Conservation (phyloP, 2,888 invertebrate species). For the Dromius quadrimaculatus region DNA sequence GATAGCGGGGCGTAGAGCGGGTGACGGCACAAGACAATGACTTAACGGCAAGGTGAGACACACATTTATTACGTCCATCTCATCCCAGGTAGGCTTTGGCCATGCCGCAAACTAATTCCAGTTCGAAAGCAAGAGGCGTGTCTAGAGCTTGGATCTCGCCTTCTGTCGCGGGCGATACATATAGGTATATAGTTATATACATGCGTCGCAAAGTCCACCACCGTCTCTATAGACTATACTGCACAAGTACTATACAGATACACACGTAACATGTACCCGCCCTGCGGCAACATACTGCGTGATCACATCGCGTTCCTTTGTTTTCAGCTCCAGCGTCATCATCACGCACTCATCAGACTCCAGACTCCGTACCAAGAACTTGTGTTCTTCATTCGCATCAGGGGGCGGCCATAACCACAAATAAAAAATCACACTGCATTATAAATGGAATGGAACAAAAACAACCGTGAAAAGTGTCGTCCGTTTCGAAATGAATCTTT, state of each 20-base stretch:
- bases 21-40: constrained; percentile 50
- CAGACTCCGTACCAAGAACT: background rate
- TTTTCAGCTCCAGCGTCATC: background rate
- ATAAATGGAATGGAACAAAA: constrained; percentile 19
- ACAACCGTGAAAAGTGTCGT: constrained; percentile 44
- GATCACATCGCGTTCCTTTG: background rate
- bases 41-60: constrained; percentile 53
- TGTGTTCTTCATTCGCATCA: constrained; percentile 6
- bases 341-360: background rate
- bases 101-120: constrained; percentile 62
- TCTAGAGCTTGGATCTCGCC: constrained; percentile 62
- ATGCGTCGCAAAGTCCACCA: background rate
- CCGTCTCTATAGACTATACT: no score
- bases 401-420: constrained; percentile 18
- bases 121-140: constrained; percentile 63
- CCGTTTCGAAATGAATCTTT: constrained; percentile 21
- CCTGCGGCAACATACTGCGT: background rate
- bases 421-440: constrained; percentile 36
- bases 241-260: background rate
- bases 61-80: constrained; percentile 57
- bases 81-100: constrained; percentile 59
- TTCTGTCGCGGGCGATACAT: constrained; percentile 43
- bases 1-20: constrained; percentile 44
- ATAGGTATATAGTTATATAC: background rate
- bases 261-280: background rate